Evolutionary conservation across 2,113 vertebrate species (phyloP), one percentile per base, ranked within the genome.

Genomic region (Odobenus rosmarus): DNA sequence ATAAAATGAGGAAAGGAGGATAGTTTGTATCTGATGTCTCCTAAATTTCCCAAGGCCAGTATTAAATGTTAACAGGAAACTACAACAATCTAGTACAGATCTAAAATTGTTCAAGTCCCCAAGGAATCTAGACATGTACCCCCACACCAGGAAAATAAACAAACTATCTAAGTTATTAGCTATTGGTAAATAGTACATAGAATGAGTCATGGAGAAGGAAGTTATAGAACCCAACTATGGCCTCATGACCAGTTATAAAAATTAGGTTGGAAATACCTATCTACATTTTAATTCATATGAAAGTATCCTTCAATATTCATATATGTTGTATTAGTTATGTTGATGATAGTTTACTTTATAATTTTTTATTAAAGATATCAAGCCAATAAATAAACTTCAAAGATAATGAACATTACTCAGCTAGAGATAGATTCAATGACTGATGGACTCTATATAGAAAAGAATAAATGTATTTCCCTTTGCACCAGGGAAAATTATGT

Each of bases 11-110:
- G 5, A 42, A 46, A 13, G 7, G 49, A 55, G 23, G 5, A 18
- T 11, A 85, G 31, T 28, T 57, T 77, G 31, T 71, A 64, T 69
- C 24, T 64, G 67, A 82, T 67, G 26, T 11, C 39, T 51, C 53
- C 42, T 77, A 59, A 61, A 49, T 77, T 94, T 90, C 31, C 16
- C 42, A 79, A 49, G 14, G 67, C 49, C 31, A 24, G 11, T 42
- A 94, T 81, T 59, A 49, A 77, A 82, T n/a, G 33, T 92, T 94
- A 80, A 57, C 36, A 85, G 33, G 24, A 96, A 21, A 62, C n/a
- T 39, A 49, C 23, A n/a, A 16, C 31, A 88, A 96, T 42, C 11
- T 13, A 89, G 15, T 28, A 53, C 8, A 36, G 39, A 91, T 85
- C 26, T 62, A 36, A 90, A 90, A 46, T 16, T 16, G 4, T 18